Percentiles rank a stretch among this genome's conserved stretches.
Evolutionary conservation across 92 coral and sea anemone species (phyloP).

Genomic region (Phymanthus crucifer): DNA sequence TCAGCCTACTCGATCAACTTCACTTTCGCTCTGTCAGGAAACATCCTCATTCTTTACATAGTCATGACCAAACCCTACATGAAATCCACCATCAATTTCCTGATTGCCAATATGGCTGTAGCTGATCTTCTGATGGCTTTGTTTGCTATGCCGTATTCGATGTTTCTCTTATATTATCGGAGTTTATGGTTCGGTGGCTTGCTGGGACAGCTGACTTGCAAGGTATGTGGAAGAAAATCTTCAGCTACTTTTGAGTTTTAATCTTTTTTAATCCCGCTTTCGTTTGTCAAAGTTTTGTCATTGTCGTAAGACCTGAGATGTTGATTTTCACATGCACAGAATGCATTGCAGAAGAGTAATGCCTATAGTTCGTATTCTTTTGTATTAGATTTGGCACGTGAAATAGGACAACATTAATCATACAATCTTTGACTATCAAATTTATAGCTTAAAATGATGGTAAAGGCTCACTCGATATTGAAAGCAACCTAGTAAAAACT

Average conservation of each 20-base stretch:
- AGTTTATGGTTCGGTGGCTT: slow-evolving; percentile 67
- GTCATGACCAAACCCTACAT: slow-evolving; percentile 61
- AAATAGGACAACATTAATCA: too few relatives aligned
- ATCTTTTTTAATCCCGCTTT: background rate
- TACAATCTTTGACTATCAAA: too few relatives aligned
- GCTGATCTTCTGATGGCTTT: slow-evolving; percentile 75
- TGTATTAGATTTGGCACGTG: too few relatives aligned
- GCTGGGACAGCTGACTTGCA: slow-evolving; percentile 60
- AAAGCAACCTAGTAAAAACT: too few relatives aligned
- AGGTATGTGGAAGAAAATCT: slow-evolving; percentile 17
- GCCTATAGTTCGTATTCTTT: too few relatives aligned
- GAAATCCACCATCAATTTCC: slow-evolving; percentile 66
- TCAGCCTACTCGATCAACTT: slow-evolving; percentile 56
- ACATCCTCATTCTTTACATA: slow-evolving; percentile 57
- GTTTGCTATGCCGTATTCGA: slow-evolving; percentile 73
- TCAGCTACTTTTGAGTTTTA: background rate
- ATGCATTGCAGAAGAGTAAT: too few relatives aligned
- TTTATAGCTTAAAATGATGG: too few relatives aligned
- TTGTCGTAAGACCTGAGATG: too few relatives aligned
- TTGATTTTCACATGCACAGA: too few relatives aligned
- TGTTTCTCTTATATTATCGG: slow-evolving; percentile 30
- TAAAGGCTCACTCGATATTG: too few relatives aligned
- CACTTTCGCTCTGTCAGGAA: slow-evolving; percentile 53
- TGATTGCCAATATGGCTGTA: slow-evolving; percentile 76
- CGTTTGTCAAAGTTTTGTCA: background rate